These are phyloP conservation scores for Phytoseiulus persimilis DNA, from an alignment of 2,888 invertebrate species.

Conservation along the genomic window DNA sequence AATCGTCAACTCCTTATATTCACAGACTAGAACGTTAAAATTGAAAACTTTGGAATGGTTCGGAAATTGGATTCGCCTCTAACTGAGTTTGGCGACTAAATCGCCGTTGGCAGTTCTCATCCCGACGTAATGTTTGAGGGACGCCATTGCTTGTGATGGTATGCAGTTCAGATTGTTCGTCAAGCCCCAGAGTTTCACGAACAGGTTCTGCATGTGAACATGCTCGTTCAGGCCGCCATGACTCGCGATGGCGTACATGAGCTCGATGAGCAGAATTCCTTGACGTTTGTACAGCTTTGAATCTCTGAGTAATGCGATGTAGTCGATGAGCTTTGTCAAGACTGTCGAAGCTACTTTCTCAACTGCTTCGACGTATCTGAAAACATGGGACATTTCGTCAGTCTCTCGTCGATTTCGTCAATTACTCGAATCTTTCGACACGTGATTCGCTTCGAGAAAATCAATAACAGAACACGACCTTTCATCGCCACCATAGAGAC, in stretches of 20 bases:
- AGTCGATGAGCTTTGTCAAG: conserved; percentile 9
- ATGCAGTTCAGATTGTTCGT: background rate
- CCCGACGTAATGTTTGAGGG: background rate
- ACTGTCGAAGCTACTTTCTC: background rate
- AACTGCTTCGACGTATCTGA: conserved; percentile 30
- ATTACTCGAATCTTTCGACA: background rate
- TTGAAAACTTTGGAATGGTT: background rate
- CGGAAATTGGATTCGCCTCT: background rate
- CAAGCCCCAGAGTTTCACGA: conserved; percentile 20
- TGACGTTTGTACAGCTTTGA: conserved; percentile 18
- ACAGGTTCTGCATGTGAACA: background rate
- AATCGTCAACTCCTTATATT: background rate
- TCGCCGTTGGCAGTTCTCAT: background rate
- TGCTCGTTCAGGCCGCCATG: background rate
- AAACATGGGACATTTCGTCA: background rate
- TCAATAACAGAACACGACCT: background rate
- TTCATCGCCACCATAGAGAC: conserved; percentile 20
- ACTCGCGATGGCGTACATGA: conserved; percentile 13
- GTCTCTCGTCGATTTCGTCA: background rate
- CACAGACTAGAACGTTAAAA: background rate
- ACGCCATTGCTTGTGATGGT: background rate
- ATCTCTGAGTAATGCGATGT: conserved; percentile 13
- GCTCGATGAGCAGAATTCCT: conserved; percentile 22
- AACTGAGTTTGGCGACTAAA: background rate
- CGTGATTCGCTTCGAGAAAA: too few species aligned